These are phyloP conservation scores for Piaya cayana DNA, from an alignment of 2,113 vertebrate species.

Conservation along the genomic window DNA sequence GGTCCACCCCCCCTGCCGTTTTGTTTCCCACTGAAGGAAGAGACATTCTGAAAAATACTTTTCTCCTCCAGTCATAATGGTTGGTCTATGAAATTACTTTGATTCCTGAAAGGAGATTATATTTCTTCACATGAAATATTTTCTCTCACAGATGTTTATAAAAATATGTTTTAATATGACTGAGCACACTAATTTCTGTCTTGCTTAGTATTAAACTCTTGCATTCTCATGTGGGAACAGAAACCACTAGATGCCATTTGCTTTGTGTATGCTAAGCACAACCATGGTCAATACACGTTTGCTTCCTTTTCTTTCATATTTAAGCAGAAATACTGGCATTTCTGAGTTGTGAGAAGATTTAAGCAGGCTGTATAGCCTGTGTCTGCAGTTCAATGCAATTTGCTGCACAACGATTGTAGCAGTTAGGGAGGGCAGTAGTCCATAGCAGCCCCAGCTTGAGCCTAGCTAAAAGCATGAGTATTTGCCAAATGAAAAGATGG, in stretches of 20 bases:
- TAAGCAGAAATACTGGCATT: not conserved
- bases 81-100: not conserved
- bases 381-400: not conserved
- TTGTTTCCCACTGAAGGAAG: not conserved
- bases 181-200: not conserved
- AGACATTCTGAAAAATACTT: not conserved
- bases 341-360: not conserved
- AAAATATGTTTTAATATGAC: not conserved
- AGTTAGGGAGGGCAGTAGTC: not conserved
- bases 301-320: not conserved
- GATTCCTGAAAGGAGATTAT: not conserved
- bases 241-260: not conserved
- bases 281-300: not conserved
- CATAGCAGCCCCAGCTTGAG: not conserved
- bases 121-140: not conserved
- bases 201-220: not conserved
- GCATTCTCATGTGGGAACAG: not conserved
- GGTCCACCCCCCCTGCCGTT: accelerated
- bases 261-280: not conserved
- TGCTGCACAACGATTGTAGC: not conserved
- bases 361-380: not conserved
- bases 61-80: not conserved
- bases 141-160: not conserved
- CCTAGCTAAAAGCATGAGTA: not conserved
- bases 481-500: not conserved